Evolutionary conservation across 2,113 vertebrate genomes (phyloP).

Genomic region (Etia nguti): DNA sequence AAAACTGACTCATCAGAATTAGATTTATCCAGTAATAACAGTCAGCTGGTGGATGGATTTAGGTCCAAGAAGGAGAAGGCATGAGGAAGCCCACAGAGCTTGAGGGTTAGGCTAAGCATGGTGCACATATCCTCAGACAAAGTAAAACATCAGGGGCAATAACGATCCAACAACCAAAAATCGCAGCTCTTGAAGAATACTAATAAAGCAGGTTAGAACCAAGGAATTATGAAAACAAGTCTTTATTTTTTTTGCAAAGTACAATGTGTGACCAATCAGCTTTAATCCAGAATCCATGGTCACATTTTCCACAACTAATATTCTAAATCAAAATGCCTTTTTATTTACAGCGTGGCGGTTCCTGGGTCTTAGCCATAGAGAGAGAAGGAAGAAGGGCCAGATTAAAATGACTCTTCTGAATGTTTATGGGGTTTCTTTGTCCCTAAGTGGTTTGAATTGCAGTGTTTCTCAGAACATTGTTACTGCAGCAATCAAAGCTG

Average conservation of each 20-base stretch:
- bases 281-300: not conserved
- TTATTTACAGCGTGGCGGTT: not conserved
- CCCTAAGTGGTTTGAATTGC: not conserved
- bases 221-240: not conserved
- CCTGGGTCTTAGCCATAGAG: not conserved
- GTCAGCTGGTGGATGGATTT: not conserved
- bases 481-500: not conserved
- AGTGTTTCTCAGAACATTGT: not conserved
- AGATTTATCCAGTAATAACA: not conserved
- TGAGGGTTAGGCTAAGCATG: not conserved
- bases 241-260: not conserved
- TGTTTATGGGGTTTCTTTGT: not conserved
- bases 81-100: fast-evolving
- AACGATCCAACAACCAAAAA: not conserved
- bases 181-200: fast-evolving
- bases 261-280: not conserved
- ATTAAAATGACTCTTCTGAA: not conserved
- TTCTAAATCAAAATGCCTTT: not conserved
- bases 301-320: not conserved
- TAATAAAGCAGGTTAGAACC: fast-evolving
- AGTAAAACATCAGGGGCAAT: not conserved
- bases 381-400: not conserved
- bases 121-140: fast-evolving
- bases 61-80: not conserved
- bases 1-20: not conserved